phyloP scores from a whole-genome alignment of 2,888 invertebrate species.

The Molorchus minor region DNA sequence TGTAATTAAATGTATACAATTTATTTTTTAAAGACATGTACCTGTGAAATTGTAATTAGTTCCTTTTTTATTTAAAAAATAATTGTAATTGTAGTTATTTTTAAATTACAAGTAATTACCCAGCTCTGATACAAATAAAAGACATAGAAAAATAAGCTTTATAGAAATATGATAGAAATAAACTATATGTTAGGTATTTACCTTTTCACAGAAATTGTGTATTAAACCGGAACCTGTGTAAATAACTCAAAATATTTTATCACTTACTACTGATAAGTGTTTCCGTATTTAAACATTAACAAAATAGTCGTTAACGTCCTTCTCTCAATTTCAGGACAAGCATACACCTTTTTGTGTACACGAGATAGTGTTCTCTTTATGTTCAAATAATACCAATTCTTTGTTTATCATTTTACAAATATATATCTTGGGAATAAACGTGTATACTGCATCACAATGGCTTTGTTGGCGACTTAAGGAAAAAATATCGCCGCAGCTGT shows the following conservation, averaged over 20 bases:
- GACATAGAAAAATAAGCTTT: not conserved
- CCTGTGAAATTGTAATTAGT: too few species aligned
- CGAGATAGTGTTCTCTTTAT: conserved; percentile 53
- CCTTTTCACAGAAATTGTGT: conserved; percentile 16
- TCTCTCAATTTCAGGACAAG: conserved; percentile 41
- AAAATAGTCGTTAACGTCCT: conserved; percentile 49
- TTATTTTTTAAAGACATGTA: too few species aligned
- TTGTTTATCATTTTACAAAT: conserved; percentile 54
- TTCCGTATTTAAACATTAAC: conserved; percentile 52
- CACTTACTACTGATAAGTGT: conserved; percentile 53
- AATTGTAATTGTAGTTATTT: too few species aligned
- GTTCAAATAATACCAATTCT: conserved; percentile 51
- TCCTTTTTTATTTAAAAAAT: too few species aligned
- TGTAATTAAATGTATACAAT: too few species aligned
- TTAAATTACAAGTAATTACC: too few species aligned
- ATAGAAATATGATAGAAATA: too few species aligned
- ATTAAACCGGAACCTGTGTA: conserved; percentile 46
- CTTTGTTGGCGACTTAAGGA: conserved; percentile 12
- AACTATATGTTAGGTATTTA: too few species aligned
- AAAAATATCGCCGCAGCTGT: conserved; percentile 28
- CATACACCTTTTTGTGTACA: conserved; percentile 51
- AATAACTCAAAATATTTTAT: conserved; percentile 50
- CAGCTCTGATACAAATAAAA: too few species aligned
- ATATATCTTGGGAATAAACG: conserved; percentile 48
- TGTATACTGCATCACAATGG: conserved; percentile 20